These are phyloP conservation scores for Dynastes maya DNA, from an alignment of 2,888 invertebrate species.

Conservation along the genomic window DNA sequence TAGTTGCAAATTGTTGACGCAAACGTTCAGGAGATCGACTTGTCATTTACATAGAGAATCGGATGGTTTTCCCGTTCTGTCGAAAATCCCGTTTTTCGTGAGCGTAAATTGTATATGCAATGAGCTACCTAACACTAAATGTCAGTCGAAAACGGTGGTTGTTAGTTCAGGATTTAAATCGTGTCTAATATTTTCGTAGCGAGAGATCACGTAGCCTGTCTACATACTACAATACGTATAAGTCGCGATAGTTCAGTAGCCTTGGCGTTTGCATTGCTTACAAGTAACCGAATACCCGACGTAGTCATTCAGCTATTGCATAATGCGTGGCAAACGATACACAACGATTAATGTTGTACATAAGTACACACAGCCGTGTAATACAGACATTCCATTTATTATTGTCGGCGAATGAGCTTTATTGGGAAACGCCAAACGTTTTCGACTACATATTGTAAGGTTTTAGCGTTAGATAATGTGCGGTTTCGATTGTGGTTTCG, in stretches of 20 bases:
- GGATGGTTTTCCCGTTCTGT: not conserved
- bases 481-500: not conserved
- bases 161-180: conserved; percentile 12
- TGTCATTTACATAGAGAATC: not conserved
- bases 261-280: conserved; percentile 37
- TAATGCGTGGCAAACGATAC: conserved; percentile 23
- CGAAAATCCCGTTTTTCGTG: conserved; percentile 7
- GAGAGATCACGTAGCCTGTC: not conserved
- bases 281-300: conserved; percentile 28
- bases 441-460: not conserved
- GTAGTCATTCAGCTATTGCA: conserved; percentile 22
- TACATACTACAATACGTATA: not conserved
- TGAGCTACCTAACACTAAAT: not conserved
- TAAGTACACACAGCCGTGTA: not conserved
- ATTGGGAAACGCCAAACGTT: not conserved
- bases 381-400: conserved; percentile 6
- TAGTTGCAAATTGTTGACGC: not conserved
- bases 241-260: conserved; percentile 25
- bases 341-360: not conserved
- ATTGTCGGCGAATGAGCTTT: not conserved
- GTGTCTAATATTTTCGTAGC: not conserved
- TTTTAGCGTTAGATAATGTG: not conserved
- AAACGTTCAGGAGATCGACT: not conserved
- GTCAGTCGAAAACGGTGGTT: not conserved
- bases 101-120: not conserved